Evolutionary conservation across 1,140 invertebrate species (phyloP), one percentile per base, ranked within the genome.

Genomic region (Saccostrea echinata): DNA sequence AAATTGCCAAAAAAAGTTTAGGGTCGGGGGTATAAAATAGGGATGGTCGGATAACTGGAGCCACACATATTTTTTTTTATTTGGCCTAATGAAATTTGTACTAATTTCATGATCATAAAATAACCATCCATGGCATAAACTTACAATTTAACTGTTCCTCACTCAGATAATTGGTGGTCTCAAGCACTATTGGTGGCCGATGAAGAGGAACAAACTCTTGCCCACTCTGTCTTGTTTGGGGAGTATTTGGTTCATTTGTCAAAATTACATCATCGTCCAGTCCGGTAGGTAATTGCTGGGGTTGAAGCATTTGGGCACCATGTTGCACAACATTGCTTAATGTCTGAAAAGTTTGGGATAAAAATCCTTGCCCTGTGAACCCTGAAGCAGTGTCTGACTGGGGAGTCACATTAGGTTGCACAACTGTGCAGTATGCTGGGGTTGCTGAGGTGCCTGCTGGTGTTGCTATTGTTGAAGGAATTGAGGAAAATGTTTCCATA

Each of bases 61-160:
- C n/a, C n/a, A n/a, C n/a, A n/a, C n/a, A n/a, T n/a, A n/a, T n/a
- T n/a, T n/a, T n/a, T n/a, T n/a, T n/a, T n/a, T n/a, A n/a, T n/a
- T n/a, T n/a, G n/a, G n/a, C n/a, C n/a, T n/a, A n/a, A 43, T 43
- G 43, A 9, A 43, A 43, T 43, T 43, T 43, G 43, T 43, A 43
- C 4, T 43, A 43, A 43, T 6, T 43, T 43, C 43, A 43, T 43
- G 43, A 43, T 30, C 71, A 24, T 8, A 76, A 76, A 76, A 13
- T 76, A 6, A 24, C 16, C 71, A 80, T 24, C 18, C 24, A 33
- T 80, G 71, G 35, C 43, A 43, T 3, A 43, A 13, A 51, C 80
- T 52, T 83, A 83, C 81, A n/a, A 12, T 83, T 83, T 21, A 51
- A 18, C 24, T 83, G 81, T 33, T 51, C 35, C 51, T 83, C 35